Base-by-base conservation (phyloP, 2,797 vertebrate genomes). In the Linurgus olivaceus region DNA sequence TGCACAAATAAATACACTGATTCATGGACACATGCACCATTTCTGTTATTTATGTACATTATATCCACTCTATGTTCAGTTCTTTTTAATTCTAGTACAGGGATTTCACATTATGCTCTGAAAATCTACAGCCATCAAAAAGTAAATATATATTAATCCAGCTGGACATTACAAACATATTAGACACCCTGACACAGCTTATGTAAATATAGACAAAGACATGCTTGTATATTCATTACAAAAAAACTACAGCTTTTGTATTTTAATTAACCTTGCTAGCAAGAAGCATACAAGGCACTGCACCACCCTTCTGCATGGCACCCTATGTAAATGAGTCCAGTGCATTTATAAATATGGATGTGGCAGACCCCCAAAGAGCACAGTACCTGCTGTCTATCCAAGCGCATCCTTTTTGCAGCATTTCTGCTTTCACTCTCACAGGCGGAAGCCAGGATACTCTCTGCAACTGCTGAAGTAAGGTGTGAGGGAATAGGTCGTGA, bases 401-500 rank as follows among this genome's bases (percentile, higher is more conserved):
- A 97, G 18, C 98, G 98, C 98, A 98, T 98, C 96, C 98, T 98
- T 98, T 98, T 98, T 84, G 98, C 98, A 18, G 98, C 98, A 95
- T 98, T 98, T 95, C 98, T 98, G 90, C 98, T 98, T 94, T 98
- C 98, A 89, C 98, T 98, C 94, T 98, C 98, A 96, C 98, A 98
- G 95, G 98, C 98, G 48, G 98, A 98, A 90, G 98, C 98, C 98
- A 98, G 97, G 96, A 98, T 98, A 96, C 98, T 98, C 97, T 98
- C 98, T 94, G 98, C 98, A 96, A 98, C 98, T 97, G 98, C 98
- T 97, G 98, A 98, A 97, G 98, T 98, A 97, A 98, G 98, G 97
- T 98, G 98, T 96, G 98, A 98, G 96, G 98, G 98, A 95, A 98
- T 98, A 97, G 98, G 98, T 96, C 98, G 98, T 96, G 98, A 98